Evolutionary conservation across 1,140 invertebrate genomes (phyloP), one percentile per base, ranked within the genome.

Genomic region (Radopholus similis): DNA sequence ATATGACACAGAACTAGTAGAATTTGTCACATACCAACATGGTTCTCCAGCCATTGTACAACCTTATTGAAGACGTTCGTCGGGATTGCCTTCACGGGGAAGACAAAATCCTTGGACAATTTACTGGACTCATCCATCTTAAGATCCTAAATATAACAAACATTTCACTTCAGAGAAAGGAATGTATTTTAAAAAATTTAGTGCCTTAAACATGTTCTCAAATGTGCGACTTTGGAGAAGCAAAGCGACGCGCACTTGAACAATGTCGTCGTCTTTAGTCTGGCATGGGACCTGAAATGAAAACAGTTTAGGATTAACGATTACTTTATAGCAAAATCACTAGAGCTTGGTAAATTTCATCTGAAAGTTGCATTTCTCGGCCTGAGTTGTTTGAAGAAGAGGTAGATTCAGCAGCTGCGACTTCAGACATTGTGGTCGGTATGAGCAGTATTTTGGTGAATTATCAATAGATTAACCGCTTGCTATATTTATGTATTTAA

Each of bases 41-140:
- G 66, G 8, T 70, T 54, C 18, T 35, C 49, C 30, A 38, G n/a
- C 66, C 64, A 68, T 26, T 70, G 51, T 28, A 56, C 30, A 11
- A 68, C 66, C 57, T 68, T 68, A 26, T 13, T 23, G 23, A 68
- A 68, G 2, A 38, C 34, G 11, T 37, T 13, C 8, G 26, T 9
- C 32, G 63, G 11, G 15, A 56, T n/a, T 11, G 15, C 32, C 6
- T 3, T 42, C 32, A 68, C 34, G 8, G 35, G 35, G 18, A 66
- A 68, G 3, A 34, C 64, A 30, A 66, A 66, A 3, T 3, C 9
- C 34, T 68, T 49, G 11, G 47, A 13, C 28, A 44, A 23, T 2
- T 47, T 38, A 13, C 30, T 40, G 13, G 59, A 34, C 34, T 42
- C 26, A 5, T 11, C 18, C 5, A 38, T 9, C 21, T 60, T 28